Conservation (phyloP, 1,140 invertebrate genomes). For the Druon quercuslanigerum region DNA sequence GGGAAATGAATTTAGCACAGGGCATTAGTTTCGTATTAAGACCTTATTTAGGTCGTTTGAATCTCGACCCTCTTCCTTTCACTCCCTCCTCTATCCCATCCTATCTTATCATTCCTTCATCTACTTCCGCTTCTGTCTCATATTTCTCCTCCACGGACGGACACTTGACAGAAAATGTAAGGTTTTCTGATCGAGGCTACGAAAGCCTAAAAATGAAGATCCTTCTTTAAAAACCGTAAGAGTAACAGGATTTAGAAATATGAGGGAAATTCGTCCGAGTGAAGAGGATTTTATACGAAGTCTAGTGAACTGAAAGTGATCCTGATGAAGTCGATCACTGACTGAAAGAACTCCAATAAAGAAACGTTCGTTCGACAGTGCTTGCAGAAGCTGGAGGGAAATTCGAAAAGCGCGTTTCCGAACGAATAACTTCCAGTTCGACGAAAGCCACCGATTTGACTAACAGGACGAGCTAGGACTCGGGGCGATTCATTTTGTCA, state of each 20-base stretch:
- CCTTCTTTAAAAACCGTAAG: not conserved
- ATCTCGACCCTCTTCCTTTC: too few relatives aligned
- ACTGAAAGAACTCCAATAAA: constrained; percentile 26
- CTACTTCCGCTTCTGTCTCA: too few relatives aligned
- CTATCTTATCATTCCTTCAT: too few relatives aligned
- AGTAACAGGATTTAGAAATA: constrained; percentile 13
- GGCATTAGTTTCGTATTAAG: too few relatives aligned
- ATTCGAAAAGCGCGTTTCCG: constrained; percentile 24
- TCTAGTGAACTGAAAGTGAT: constrained; percentile 29
- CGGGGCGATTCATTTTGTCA: constrained; percentile 10
- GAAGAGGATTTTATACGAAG: constrained; percentile 9
- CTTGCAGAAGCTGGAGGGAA: not conserved
- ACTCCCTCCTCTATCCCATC: too few relatives aligned
- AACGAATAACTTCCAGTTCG: constrained; percentile 19
- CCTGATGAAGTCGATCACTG: constrained; percentile 29
- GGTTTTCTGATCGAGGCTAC: too few relatives aligned
- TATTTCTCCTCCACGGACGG: too few relatives aligned
- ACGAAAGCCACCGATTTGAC: constrained; percentile 20
- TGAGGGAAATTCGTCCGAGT: constrained; percentile 6
- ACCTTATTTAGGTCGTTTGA: too few relatives aligned
- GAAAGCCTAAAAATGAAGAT: not conserved
- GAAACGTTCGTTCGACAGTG: constrained; percentile 19
- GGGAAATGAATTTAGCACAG: too few relatives aligned
- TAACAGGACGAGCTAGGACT: constrained; percentile 7
- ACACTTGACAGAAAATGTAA: too few relatives aligned